A percentile compares a stretch with the other conserved stretches of the same genome.
These are phyloP conservation scores for Onychostruthus taczanowskii DNA, from an alignment of 2,113 vertebrate species.

Conservation along the genomic window DNA sequence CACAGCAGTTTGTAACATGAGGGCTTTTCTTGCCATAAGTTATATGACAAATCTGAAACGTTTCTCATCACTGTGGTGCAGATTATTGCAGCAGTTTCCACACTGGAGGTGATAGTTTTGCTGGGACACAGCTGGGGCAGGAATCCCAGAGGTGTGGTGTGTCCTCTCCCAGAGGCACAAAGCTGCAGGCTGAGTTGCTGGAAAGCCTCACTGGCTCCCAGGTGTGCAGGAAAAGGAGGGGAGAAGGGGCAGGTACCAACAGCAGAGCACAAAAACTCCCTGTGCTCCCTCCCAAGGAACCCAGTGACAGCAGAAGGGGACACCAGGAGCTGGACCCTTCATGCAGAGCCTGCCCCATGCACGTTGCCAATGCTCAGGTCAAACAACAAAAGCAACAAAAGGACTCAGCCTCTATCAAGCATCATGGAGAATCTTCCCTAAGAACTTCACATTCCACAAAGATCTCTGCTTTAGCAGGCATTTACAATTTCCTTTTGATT, in stretches of 20 bases:
- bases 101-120: neutral
- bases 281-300: neutral
- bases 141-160: rapidly evolving
- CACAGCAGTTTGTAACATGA: neutral
- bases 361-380: neutral
- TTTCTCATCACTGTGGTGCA: neutral
- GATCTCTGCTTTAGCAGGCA: neutral
- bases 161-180: neutral
- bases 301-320: neutral
- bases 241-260: neutral
- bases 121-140: neutral
- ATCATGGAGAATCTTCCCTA: neutral
- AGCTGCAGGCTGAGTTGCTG: neutral
- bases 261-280: neutral
- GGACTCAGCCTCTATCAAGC: neutral
- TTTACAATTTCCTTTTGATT: neutral
- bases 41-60: neutral
- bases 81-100: neutral
- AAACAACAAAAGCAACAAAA: neutral
- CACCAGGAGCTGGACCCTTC: neutral
- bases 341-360: neutral
- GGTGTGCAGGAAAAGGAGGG: neutral
- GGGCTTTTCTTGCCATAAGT: neutral
- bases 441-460: neutral
- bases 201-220: neutral